A percentile compares a stretch with the other conserved stretches of the same genome.
Evolutionary conservation across 2,888 invertebrate genomes (phyloP).

Genomic region (Timema podura): DNA sequence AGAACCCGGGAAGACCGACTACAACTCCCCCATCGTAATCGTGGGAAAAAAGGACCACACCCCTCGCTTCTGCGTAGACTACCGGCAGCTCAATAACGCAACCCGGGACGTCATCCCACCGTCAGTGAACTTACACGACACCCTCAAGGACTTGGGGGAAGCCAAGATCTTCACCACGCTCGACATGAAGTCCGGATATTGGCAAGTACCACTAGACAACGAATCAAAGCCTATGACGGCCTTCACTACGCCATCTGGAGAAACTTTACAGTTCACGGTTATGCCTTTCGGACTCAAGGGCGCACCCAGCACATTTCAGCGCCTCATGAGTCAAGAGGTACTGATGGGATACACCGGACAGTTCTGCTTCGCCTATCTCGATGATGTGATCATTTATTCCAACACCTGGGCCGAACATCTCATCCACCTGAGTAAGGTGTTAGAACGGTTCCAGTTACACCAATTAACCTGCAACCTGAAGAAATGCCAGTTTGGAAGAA

Average conservation of each 20-base stretch:
- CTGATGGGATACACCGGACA: neutral
- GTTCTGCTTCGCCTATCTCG: neutral
- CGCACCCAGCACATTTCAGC: neutral
- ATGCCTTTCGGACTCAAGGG: neutral
- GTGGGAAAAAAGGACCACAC: conserved; percentile 29
- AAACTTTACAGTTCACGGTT: neutral
- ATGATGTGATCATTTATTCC: neutral
- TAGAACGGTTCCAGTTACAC: neutral
- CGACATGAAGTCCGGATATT: conserved; percentile 28
- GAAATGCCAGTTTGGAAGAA: too few relatives aligned
- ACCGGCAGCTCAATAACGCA: conserved; percentile 21
- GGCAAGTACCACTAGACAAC: conserved; percentile 24
- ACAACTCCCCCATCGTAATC: conserved; percentile 21
- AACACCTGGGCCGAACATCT: neutral
- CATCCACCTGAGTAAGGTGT: neutral
- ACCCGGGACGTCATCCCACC: conserved; percentile 19
- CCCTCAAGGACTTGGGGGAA: conserved; percentile 19
- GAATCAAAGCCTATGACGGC: conserved; percentile 23
- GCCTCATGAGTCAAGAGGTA: neutral
- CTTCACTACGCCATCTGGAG: conserved; percentile 23
- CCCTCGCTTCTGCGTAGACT: conserved; percentile 29
- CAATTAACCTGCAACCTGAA: neutral
- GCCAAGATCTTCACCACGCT: conserved; percentile 26
- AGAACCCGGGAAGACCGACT: conserved; percentile 9
- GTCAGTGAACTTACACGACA: conserved; percentile 23